A percentile compares a stretch with the other conserved stretches of the same genome.
phyloP scores from a whole-genome alignment of 2,888 invertebrate genomes.

The Drosophila ustulata region DNA sequence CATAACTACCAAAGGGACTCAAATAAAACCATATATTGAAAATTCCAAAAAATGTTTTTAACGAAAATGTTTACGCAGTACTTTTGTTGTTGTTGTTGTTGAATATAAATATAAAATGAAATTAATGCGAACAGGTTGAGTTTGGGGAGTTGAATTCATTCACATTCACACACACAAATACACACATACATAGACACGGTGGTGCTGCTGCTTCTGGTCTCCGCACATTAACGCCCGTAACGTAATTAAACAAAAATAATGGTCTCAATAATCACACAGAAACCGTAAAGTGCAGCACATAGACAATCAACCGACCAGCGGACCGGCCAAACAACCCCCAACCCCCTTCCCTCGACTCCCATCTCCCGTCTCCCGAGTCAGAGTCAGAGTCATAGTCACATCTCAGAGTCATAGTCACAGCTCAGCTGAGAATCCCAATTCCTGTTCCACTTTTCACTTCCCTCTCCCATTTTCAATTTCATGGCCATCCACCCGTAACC shows the following conservation, averaged over 20 bases:
- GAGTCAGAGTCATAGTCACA: neutral
- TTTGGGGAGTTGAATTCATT: conserved; percentile 44
- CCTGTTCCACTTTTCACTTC: conserved; percentile 9
- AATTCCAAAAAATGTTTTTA: conserved; percentile 46
- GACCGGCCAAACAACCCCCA: conserved; percentile 16
- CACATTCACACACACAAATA: conserved; percentile 8
- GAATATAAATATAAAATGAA: conserved; percentile 64
- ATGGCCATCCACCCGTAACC: conserved; percentile 32
- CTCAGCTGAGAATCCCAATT: conserved; percentile 9
- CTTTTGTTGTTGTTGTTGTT: conserved; percentile 40
- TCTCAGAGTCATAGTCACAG: neutral
- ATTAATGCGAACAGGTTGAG: conserved; percentile 53
- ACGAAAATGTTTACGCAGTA: conserved; percentile 21
- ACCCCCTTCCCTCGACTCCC: neutral
- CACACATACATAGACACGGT: conserved; percentile 5
- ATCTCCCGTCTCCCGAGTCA: neutral
- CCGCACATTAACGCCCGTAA: conserved; percentile 78
- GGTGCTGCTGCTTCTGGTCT: conserved; percentile 52
- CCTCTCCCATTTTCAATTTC: conserved; percentile 18
- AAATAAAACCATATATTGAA: conserved; percentile 47
- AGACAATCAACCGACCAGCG: conserved; percentile 4
- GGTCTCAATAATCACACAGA: conserved; percentile 76
- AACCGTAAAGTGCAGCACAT: conserved; percentile 64
- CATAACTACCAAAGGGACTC: conserved; percentile 25
- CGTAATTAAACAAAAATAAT: conserved; percentile 82